Conservation (phyloP, 2,888 invertebrate species). For the Orthosia incerta region DNA sequence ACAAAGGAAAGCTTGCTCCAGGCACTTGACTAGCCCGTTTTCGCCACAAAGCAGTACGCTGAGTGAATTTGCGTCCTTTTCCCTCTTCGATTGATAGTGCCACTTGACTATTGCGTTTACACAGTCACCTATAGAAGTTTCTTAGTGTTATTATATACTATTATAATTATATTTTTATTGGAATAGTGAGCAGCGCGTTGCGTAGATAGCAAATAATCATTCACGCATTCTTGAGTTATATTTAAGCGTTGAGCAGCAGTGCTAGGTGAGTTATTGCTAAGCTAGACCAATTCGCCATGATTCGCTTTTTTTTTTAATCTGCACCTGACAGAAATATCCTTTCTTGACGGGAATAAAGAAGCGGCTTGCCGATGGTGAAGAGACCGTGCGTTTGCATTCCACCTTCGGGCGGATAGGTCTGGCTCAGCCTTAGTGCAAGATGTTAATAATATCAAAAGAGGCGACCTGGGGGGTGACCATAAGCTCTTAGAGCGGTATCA, state of each 20-base stretch:
- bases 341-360: background rate
- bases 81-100: conserved; percentile 97
- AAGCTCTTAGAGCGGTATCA: too few species aligned
- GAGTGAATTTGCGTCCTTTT: conserved; percentile 95
- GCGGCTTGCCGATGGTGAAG: background rate
- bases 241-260: conserved; percentile 16
- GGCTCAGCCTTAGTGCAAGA: background rate
- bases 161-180: background rate
- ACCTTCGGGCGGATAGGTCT: background rate
- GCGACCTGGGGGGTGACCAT: too few species aligned
- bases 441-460: background rate
- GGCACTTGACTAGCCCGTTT: conserved; percentile 97
- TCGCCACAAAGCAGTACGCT: conserved; percentile 99
- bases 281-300: background rate
- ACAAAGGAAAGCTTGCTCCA: conserved; percentile 98
- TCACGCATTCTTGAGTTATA: background rate
- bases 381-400: background rate
- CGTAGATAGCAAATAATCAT: conserved; percentile 9
- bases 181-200: conserved; percentile 37
- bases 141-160: background rate
- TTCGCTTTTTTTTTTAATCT: background rate
- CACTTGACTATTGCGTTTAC: conserved; percentile 99
- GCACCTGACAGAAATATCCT: too few species aligned
- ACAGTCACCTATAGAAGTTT: conserved; percentile 93
- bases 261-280: background rate